phyloP scores from a whole-genome alignment of 2,797 vertebrate genomes.

The Platalea minor region DNA sequence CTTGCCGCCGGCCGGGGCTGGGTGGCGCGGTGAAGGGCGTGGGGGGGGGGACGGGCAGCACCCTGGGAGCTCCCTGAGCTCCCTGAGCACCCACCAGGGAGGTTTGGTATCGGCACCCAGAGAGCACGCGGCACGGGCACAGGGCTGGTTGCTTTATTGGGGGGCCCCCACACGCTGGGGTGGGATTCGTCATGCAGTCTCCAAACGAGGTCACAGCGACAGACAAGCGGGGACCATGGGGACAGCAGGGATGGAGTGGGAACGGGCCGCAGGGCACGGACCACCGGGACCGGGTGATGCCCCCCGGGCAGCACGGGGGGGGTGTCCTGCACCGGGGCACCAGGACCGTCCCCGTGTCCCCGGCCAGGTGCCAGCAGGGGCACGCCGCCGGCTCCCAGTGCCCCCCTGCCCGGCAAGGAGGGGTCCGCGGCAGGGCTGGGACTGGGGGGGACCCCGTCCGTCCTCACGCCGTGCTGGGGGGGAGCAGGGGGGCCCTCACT shows the following conservation, averaged over 20 bases:
- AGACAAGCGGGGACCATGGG: not conserved
- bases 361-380: not conserved
- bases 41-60: not conserved
- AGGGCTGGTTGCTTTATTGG: constrained; percentile 24
- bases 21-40: not conserved
- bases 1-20: not conserved
- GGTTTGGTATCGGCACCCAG: not conserved
- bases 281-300: not conserved
- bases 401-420: not conserved
- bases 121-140: not conserved
- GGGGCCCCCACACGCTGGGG: not conserved
- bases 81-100: not conserved
- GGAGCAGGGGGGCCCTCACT: constrained; percentile 34
- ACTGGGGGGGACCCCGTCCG: rapidly evolving
- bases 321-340: not conserved
- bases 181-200: constrained; percentile 1
- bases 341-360: not conserved
- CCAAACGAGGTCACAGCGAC: not conserved
- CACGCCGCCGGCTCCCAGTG: rapidly evolving
- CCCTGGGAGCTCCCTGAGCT: rapidly evolving
- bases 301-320: not conserved
- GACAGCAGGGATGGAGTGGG: not conserved
- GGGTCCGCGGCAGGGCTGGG: not conserved
- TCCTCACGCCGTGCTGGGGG: rapidly evolving
- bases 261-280: rapidly evolving